A percentile compares a stretch with the other conserved stretches of the same genome.
phyloP scores from a whole-genome alignment of 1,140 invertebrate species.

The Leptopilina clavipes region DNA sequence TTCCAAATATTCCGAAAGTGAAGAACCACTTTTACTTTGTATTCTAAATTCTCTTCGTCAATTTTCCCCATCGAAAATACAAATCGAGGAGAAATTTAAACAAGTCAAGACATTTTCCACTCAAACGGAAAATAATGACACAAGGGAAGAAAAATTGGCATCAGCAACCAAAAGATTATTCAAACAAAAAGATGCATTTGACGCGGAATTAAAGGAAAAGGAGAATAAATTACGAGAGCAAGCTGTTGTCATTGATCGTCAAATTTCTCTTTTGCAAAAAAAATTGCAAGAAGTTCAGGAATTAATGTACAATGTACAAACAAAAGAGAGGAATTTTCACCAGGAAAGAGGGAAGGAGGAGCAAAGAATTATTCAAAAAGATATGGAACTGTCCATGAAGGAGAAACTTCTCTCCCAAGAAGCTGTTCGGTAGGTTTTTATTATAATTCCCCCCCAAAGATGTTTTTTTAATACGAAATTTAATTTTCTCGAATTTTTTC shows the following conservation, averaged over 20 bases:
- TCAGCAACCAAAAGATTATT: conserved; percentile 62
- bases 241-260: conserved; percentile 59
- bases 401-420: conserved; percentile 66
- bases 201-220: conserved; percentile 58
- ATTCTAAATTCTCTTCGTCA: conserved; percentile 63
- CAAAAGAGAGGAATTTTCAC: conserved; percentile 62
- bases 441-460: neutral
- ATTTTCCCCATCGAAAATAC: conserved; percentile 39
- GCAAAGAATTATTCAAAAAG: conserved; percentile 60
- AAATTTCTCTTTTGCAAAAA: conserved; percentile 61
- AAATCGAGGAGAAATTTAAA: conserved; percentile 27
- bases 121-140: conserved; percentile 49
- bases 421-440: conserved; percentile 61
- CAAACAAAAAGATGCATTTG: conserved; percentile 65
- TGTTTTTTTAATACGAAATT: too few species aligned
- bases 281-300: conserved; percentile 68
- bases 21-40: conserved; percentile 65
- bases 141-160: conserved; percentile 52
- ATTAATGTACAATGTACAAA: conserved; percentile 57
- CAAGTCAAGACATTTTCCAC: conserved; percentile 41
- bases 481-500: conserved; percentile 42
- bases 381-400: conserved; percentile 64
- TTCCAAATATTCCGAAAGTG: conserved; percentile 60
- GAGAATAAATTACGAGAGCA: conserved; percentile 65
- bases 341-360: conserved; percentile 58